phyloP scores from a whole-genome alignment of 2,113 vertebrate genomes.

The Hippocampus barbouri region DNA sequence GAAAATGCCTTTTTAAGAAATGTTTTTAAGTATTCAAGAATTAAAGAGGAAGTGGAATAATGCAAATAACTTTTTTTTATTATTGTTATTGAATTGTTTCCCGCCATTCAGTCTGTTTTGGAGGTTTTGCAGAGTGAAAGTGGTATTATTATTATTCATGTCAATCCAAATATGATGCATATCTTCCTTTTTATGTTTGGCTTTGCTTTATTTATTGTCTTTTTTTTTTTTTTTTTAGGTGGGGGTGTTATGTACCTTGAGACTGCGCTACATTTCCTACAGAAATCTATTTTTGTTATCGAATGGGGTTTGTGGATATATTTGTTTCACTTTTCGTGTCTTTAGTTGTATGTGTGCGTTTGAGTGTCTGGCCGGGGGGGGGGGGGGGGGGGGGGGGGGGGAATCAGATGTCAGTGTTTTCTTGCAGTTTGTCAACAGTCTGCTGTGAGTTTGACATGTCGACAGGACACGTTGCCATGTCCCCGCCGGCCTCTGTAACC shows the following conservation, averaged over 20 bases:
- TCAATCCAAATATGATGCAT: slow-evolving; percentile 69
- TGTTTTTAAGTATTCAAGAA: slow-evolving; percentile 68
- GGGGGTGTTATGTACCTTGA: slow-evolving; percentile 62
- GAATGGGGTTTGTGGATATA: slow-evolving; percentile 37
- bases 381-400: neutral
- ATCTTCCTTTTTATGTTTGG: slow-evolving; percentile 74
- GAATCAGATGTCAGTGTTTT: slow-evolving; percentile 63
- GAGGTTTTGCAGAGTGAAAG: slow-evolving; percentile 56
- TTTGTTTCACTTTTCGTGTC: slow-evolving; percentile 49
- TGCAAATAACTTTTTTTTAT: slow-evolving; percentile 55
- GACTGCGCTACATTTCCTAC: slow-evolving; percentile 84
- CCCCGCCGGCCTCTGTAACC: slow-evolving; percentile 41
- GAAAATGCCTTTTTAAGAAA: slow-evolving; percentile 70
- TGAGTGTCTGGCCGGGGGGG: neutral
- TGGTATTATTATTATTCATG: slow-evolving; percentile 53
- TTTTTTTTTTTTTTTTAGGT: slow-evolving; percentile 59
- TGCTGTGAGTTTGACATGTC: slow-evolving; percentile 42
- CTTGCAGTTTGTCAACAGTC: slow-evolving; percentile 33
- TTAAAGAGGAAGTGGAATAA: slow-evolving; percentile 58
- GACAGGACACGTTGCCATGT: slow-evolving; percentile 41
- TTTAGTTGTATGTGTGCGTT: slow-evolving; percentile 42
- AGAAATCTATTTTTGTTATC: slow-evolving; percentile 97
- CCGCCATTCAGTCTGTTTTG: slow-evolving; percentile 58
- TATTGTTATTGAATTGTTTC: slow-evolving; percentile 27
- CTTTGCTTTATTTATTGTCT: slow-evolving; percentile 75